A percentile compares a stretch with the other conserved stretches of the same genome.
Conservation (phyloP, 2,888 invertebrate species). For the Drosophila rubida region DNA sequence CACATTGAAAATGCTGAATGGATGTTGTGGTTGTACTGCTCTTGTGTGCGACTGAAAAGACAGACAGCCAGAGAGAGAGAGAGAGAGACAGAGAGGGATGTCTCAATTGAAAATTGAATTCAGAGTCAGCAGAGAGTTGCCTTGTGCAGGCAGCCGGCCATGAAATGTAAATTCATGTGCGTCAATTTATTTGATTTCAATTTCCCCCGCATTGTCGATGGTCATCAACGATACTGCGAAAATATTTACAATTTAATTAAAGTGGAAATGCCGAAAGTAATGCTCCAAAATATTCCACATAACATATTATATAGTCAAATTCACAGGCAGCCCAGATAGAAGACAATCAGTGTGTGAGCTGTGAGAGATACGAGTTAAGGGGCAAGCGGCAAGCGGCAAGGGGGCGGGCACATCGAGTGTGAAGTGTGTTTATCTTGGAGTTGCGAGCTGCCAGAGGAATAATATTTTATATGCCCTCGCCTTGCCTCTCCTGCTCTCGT, state of each 20-base stretch:
- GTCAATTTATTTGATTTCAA: slow-evolving; percentile 55
- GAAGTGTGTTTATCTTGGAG: slow-evolving; percentile 48
- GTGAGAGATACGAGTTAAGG: background rate
- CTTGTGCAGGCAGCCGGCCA: slow-evolving; percentile 37
- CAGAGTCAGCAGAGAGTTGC: slow-evolving; percentile 9
- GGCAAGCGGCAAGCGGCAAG: background rate
- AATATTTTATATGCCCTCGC: slow-evolving; percentile 41
- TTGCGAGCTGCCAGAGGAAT: slow-evolving; percentile 35
- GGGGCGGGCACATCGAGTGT: background rate
- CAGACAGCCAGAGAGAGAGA: background rate
- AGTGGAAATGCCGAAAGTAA: slow-evolving; percentile 63
- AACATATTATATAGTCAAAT: slow-evolving; percentile 9
- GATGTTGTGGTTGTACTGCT: background rate
- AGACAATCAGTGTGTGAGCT: too few relatives aligned
- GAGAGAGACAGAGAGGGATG: background rate
- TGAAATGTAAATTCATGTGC: slow-evolving; percentile 52
- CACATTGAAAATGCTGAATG: slow-evolving; percentile 22
- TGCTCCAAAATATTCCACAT: slow-evolving; percentile 35
- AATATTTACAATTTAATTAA: slow-evolving; percentile 78
- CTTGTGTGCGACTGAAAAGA: background rate
- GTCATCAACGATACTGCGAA: slow-evolving; percentile 38
- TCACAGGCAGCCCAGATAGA: background rate
- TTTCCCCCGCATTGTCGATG: slow-evolving; percentile 27
- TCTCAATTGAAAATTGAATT: slow-evolving; percentile 34
- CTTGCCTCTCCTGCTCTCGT: background rate